Percentiles rank a stretch among this genome's conserved stretches.
Conservation (phyloP, 2,113 vertebrate species). For the Poeciliopsis turrubarensis region DNA sequence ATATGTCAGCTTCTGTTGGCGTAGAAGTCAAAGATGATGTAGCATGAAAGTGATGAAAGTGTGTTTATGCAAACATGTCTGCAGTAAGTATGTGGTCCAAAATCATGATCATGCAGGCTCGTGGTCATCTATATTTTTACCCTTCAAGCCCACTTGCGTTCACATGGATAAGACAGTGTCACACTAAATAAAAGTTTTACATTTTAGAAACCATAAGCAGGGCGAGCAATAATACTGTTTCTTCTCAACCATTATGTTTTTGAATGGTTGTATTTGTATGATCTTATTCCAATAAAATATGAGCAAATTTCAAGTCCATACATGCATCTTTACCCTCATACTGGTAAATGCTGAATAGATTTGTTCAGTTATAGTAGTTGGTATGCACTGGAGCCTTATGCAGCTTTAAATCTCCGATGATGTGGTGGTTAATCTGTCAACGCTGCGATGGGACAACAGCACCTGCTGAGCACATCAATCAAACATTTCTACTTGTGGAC, state of each 20-base stretch:
- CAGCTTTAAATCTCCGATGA: neutral
- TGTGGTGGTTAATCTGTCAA: neutral
- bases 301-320: no score
- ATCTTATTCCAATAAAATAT: no score
- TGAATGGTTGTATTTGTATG: no score
- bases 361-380: no score
- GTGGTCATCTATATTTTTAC: neutral
- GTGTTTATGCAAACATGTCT: conserved; percentile 11
- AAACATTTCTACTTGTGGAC: neutral
- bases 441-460: neutral
- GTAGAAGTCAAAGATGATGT: conserved; percentile 24
- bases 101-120: neutral
- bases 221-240: no score
- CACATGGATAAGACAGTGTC: no score
- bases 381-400: neutral
- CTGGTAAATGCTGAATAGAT: no score
- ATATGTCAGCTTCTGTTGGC: conserved; percentile 65
- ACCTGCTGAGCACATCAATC: neutral
- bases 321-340: no score
- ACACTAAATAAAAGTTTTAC: no score
- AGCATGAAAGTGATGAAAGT: conserved; percentile 6
- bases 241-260: no score
- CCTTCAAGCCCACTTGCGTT: no score
- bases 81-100: neutral
- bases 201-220: no score